Percentiles rank a stretch among this genome's conserved stretches.
phyloP scores from a whole-genome alignment of 2,113 vertebrate genomes.

The Smithornis capensis region DNA sequence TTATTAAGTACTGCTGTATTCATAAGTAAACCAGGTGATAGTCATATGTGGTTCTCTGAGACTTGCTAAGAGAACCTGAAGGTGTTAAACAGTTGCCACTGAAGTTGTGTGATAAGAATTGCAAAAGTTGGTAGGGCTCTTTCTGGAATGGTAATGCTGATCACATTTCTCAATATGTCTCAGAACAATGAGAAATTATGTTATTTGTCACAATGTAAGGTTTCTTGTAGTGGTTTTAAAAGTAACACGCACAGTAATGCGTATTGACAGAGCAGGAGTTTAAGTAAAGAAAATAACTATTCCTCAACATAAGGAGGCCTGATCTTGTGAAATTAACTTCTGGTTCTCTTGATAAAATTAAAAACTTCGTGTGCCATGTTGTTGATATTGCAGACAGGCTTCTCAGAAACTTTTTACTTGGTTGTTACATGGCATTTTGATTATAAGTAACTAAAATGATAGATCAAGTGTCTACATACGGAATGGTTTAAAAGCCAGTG shows the following conservation, averaged over 20 bases:
- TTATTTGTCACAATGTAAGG: background rate
- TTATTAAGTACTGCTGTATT: background rate
- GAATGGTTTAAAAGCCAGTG: constrained; percentile 5
- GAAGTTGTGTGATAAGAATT: background rate
- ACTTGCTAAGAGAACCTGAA: background rate
- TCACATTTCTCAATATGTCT: background rate
- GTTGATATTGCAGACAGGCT: background rate
- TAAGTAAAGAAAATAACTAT: background rate
- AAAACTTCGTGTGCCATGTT: background rate
- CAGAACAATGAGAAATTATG: background rate
- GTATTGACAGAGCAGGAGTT: background rate
- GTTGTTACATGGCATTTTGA: background rate
- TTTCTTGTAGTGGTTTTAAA: background rate
- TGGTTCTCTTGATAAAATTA: background rate
- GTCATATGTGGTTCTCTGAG: background rate
- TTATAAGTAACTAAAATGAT: background rate
- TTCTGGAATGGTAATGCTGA: background rate
- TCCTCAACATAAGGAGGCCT: background rate
- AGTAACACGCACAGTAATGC: background rate
- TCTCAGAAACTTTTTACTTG: background rate
- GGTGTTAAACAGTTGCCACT: background rate
- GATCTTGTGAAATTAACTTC: background rate
- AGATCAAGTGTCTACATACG: background rate
- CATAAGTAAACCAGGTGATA: background rate
- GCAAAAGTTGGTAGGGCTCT: background rate